phyloP scores from a whole-genome alignment of 2,113 vertebrate genomes.

The Paralichthys olivaceus region DNA sequence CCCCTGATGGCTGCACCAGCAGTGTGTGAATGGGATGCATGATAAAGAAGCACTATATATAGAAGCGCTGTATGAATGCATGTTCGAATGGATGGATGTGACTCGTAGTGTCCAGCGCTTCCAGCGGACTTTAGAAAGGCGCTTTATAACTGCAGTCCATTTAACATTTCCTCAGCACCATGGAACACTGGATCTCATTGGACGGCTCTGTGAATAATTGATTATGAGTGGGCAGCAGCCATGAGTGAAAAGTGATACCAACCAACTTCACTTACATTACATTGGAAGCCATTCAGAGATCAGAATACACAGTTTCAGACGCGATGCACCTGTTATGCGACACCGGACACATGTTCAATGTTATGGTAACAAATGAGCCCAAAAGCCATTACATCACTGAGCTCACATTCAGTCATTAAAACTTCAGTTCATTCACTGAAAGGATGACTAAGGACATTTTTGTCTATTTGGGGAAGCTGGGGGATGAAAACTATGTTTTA shows the following conservation, averaged over 20 bases:
- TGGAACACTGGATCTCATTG: constrained; percentile 41
- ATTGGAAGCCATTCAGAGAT: constrained; percentile 52
- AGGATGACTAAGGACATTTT: too few relatives aligned
- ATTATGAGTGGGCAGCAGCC: constrained; percentile 46
- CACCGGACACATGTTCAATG: constrained; percentile 42
- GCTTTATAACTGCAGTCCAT: neutral
- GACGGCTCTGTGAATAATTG: constrained; percentile 69
- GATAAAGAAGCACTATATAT: neutral
- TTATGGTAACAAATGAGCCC: constrained; percentile 42
- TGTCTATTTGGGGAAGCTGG: too few relatives aligned
- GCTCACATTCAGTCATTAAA: neutral
- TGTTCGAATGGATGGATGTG: neutral
- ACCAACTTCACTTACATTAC: constrained; percentile 60
- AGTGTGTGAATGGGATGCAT: neutral
- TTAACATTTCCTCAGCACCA: constrained; percentile 19
- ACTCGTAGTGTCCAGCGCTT: neutral
- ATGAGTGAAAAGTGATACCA: constrained; percentile 50
- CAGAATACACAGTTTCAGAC: constrained; percentile 54
- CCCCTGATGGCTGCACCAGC: neutral
- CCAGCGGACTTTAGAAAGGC: neutral
- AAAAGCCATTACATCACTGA: neutral
- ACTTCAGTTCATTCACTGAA: neutral
- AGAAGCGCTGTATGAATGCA: neutral
- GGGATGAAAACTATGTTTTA: too few relatives aligned
- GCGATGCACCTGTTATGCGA: constrained; percentile 24